phyloP scores from a whole-genome alignment of 2,113 vertebrate species.

The Mus spicilegus region DNA sequence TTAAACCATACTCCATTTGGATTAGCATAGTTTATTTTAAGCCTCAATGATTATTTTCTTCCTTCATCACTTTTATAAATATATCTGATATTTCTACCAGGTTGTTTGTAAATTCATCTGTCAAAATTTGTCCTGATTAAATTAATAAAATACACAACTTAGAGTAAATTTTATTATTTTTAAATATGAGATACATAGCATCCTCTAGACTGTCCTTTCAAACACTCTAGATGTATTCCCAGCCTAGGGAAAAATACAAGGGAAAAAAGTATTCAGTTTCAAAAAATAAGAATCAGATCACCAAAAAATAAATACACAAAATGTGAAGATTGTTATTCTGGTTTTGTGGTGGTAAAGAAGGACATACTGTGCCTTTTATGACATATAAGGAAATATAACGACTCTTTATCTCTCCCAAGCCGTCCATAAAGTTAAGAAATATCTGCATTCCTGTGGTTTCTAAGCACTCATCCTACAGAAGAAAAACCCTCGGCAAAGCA shows the following conservation, averaged over 20 bases:
- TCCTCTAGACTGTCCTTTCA: neutral
- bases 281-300: constrained; percentile 43
- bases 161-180: constrained; percentile 45
- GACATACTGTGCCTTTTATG: neutral
- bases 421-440: neutral
- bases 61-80: constrained; percentile 43
- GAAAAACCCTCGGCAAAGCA: neutral
- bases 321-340: constrained; percentile 4
- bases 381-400: neutral
- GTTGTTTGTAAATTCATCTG: constrained; percentile 30
- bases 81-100: constrained; percentile 32
- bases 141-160: constrained; percentile 2
- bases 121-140: constrained; percentile 10
- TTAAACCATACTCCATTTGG: constrained; percentile 16
- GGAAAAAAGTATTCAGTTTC: neutral
- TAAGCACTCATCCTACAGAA: neutral
- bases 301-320: constrained; percentile 40
- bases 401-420: neutral
- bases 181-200: constrained; percentile 22
- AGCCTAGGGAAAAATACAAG: neutral
- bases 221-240: neutral
- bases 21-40: constrained; percentile 64
- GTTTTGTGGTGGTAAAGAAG: neutral
- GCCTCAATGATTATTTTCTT: constrained; percentile 36
- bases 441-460: neutral